Conservation (phyloP, 2,797 vertebrate species). For the Amniataba percoides region DNA sequence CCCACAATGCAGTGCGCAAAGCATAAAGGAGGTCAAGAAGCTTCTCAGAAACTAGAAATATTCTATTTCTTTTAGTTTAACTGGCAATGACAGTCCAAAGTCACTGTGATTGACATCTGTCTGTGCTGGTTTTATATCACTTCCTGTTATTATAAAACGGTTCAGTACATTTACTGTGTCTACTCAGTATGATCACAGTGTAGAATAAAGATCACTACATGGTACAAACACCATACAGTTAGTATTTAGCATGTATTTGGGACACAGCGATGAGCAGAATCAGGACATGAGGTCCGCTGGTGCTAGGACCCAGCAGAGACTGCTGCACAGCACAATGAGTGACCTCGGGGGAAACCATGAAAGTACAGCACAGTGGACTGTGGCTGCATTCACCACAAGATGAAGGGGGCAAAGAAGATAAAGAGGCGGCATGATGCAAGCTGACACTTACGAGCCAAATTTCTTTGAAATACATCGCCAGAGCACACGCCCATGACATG, state of each 20-base stretch:
- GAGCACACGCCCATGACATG: background rate
- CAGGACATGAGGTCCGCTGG: background rate
- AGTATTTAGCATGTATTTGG: background rate
- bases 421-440: background rate
- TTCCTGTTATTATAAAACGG: background rate
- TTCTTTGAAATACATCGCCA: constrained; percentile 13
- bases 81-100: background rate
- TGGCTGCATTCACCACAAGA: background rate
- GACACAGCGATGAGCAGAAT: background rate
- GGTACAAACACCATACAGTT: background rate
- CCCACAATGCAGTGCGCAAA: background rate
- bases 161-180: background rate
- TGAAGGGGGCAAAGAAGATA: constrained; percentile 11
- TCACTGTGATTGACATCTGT: background rate
- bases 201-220: background rate
- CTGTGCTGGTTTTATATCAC: background rate
- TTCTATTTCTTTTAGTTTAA: background rate
- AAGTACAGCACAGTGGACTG: constrained; percentile 16
- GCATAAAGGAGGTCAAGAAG: background rate
- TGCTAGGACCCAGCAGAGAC: background rate
- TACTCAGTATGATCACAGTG: background rate
- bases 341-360: background rate
- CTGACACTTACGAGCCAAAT: constrained; percentile 2
- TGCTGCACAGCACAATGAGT: background rate
- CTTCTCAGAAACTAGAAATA: background rate